phyloP scores from a whole-genome alignment of 2,113 vertebrate species.

The Spilogale gracilis region DNA sequence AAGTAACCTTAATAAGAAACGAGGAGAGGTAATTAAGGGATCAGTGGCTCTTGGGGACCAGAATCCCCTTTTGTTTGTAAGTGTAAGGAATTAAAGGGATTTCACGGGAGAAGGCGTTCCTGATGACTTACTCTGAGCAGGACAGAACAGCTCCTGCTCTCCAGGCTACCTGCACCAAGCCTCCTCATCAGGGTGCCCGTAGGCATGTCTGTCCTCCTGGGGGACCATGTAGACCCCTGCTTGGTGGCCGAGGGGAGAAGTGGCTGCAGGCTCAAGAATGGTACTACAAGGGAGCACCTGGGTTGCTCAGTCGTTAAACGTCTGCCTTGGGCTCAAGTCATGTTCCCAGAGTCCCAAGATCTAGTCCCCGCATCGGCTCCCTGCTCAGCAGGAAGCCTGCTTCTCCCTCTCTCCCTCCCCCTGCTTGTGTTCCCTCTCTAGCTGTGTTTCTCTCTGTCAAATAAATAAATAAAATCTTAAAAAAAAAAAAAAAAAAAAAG shows the following conservation, averaged over 20 bases:
- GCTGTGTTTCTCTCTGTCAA: too few species aligned
- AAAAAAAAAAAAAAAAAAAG: fast-evolving
- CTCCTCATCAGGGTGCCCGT: fast-evolving
- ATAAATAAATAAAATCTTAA: too few species aligned
- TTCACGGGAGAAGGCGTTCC: conserved; percentile 46
- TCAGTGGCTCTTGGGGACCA: conserved; percentile 68
- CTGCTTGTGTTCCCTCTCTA: too few species aligned
- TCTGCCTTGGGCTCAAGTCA: too few species aligned
- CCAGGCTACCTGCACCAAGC: fast-evolving
- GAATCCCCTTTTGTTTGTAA: conserved; percentile 68
- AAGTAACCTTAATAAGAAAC: conserved; percentile 77
- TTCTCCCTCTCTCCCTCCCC: too few species aligned
- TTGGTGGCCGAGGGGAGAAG: fast-evolving
- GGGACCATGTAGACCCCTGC: neutral
- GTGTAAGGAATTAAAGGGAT: conserved; percentile 70
- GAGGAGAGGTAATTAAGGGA: conserved; percentile 80
- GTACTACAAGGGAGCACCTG: too few species aligned
- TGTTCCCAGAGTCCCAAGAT: too few species aligned
- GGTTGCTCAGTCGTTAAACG: too few species aligned
- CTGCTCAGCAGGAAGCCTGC: too few species aligned
- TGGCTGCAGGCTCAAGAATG: neutral
- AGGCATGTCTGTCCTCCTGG: fast-evolving
- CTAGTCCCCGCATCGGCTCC: too few species aligned
- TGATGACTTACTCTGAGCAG: neutral
- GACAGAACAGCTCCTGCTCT: neutral